Base-by-base conservation (phyloP, 2,888 invertebrate species). In the Lymantria monacha region DNA sequence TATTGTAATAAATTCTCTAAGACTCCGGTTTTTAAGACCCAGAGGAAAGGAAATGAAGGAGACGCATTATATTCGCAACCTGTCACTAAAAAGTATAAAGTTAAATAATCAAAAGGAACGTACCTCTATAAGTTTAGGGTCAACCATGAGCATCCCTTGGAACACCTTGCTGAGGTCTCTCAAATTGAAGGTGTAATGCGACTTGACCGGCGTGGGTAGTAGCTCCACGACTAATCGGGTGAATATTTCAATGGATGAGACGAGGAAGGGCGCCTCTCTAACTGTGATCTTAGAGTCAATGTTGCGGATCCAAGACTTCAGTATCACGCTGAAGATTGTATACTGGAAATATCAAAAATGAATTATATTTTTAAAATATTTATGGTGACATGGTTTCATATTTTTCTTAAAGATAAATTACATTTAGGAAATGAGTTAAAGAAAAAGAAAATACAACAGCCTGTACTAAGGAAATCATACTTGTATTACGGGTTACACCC, bases 151-250 rank as follows among this genome's bases (percentile, higher is more conserved):
- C 0, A 96, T 92, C 1, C 96, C 96, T 86, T 96, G 95, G 72
- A 96, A 96, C 13, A 97, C 96, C 69, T 97, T 94, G 51, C 96
- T 95, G 57, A 98, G 93, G 79, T 98, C 98, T 13, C 97, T 88
- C 65, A 98, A 80, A 84, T 97, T 98, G 83, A 97, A 98, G 0
- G 97, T 95, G 71, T 98, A 98, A 84, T 97, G 97, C 0, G 96
- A 96, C 79, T 97, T 97, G 15, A 96, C 93, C 0, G 98, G 97
- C 0, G 97, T 98, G 0, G 98, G 97, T 10, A 97, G 87, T 50
- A 98, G 88, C 67, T 95, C 95, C 8, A 89, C 87, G 37, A 94
- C 91, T 53, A 96, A 92, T 0, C 92, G 92, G 42, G 85, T 87
- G 83, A 95, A 97, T 9, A 96, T 92, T 1, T 92, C 90, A 55